Conservation (phyloP, 2,113 vertebrate species). For the Neolamprologus sp. region DNA sequence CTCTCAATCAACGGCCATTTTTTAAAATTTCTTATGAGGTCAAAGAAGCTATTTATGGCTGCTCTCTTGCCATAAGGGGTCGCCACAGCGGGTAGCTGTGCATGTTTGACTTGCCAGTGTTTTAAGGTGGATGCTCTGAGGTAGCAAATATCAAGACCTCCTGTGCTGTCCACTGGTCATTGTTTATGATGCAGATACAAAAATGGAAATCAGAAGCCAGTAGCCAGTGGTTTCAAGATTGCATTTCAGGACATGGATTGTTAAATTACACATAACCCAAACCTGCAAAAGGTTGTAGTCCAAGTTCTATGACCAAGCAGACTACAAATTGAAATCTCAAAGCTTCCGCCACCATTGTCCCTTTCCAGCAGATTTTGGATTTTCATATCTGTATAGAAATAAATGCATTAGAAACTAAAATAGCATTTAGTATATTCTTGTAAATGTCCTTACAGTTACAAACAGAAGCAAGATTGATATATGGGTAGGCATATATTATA, state of each 20-base stretch:
- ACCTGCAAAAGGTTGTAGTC: background rate
- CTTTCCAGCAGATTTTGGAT: background rate
- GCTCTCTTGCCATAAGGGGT: background rate
- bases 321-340: background rate
- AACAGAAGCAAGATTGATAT: background rate
- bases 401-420: background rate
- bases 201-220: background rate
- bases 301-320: background rate
- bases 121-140: background rate
- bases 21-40: background rate
- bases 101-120: background rate
- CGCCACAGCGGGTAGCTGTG: background rate
- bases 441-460: background rate
- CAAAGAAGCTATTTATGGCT: background rate
- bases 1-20: background rate
- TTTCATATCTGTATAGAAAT: background rate
- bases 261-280: background rate
- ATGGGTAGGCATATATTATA: background rate
- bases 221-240: background rate
- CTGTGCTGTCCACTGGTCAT: background rate
- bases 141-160: background rate
- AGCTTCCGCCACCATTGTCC: background rate
- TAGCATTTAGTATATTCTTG: background rate
- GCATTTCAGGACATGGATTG: background rate
- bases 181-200: background rate